Percentiles rank a stretch among this genome's conserved stretches.
phyloP scores from a whole-genome alignment of 2,888 invertebrate species.

The Athetis lepigone region DNA sequence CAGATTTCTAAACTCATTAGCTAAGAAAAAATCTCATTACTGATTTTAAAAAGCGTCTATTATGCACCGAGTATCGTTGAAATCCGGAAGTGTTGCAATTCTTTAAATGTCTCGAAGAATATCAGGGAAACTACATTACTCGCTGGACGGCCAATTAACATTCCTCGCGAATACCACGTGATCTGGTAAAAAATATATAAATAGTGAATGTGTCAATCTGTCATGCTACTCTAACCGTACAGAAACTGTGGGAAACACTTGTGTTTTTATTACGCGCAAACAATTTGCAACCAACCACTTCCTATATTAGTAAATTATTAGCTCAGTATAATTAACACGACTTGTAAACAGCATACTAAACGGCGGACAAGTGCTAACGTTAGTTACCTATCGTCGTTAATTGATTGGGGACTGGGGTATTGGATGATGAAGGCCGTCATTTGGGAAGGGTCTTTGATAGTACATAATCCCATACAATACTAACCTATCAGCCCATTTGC shows the following conservation, averaged over 20 bases:
- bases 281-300: background rate
- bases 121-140: constrained; percentile 37
- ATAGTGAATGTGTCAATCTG: constrained; percentile 32
- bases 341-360: background rate
- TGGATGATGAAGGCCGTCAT: too few relatives aligned
- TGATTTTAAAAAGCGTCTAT: constrained; percentile 41
- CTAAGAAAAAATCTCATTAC: constrained; percentile 52
- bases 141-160: constrained; percentile 44
- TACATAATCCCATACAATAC: too few relatives aligned
- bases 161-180: constrained; percentile 25
- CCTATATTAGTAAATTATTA: background rate
- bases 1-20: constrained; percentile 55
- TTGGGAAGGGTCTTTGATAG: too few relatives aligned
- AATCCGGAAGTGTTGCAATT: constrained; percentile 53
- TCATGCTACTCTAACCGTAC: background rate
- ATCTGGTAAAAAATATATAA: constrained; percentile 22
- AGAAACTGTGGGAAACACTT: background rate
- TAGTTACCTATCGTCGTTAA: too few relatives aligned
- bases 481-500: too few relatives aligned
- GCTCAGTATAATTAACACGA: background rate
- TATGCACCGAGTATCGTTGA: constrained; percentile 34
- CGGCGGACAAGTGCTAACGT: background rate
- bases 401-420: too few relatives aligned
- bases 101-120: constrained; percentile 50
- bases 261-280: background rate